Evolutionary conservation across 2,113 vertebrate genomes (phyloP), one percentile per base, ranked within the genome.

Genomic region (Periophthalmus modestus): DNA sequence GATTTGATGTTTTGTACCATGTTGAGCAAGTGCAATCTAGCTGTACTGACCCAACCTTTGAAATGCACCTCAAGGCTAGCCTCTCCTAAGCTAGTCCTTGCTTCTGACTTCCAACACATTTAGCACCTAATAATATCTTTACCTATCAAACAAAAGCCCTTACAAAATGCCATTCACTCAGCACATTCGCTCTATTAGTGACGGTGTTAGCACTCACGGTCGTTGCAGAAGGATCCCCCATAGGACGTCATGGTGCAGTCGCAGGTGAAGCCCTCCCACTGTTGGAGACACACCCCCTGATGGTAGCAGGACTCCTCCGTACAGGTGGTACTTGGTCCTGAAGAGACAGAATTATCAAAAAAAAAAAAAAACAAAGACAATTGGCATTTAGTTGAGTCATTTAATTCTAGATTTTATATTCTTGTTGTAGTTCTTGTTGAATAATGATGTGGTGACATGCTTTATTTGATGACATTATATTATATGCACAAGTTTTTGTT

Each of bases 261-360:
- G 18, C 96, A 97, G 52, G 94, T 94, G 91, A 95, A 97, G 91
- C 96, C 96, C 69, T 97, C 96, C 96, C 96, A 97, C 85, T 97
- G 96, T 91, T 97, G 96, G 89, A 97, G 91, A 94, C 96, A 97
- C 84, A 97, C 95, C 67, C 96, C 96, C 93, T 96, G 96, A 92
- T 97, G 96, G 89, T 95, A 95, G 90, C 96, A 97, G 43, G 96
- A 97, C 69, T 97, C 96, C 91, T 97, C 96, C 84, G 94, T 95
- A 93, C 96, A 97, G 89, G 96, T 96, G 92, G 95, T 97, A 90
- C 96, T 97, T 78, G 96, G 96, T 91, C 96, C 96, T 94, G 47
- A 66, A 1, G 28, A 4, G 2, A 3, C 21, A 57, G 9, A 10
- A 24, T 2, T 46, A 67, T 28, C 3, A 3, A 50, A 71, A 28